Evolutionary conservation across 1,140 invertebrate species (phyloP), one percentile per base, ranked within the genome.

Genomic region (Papilio aristodemus): DNA sequence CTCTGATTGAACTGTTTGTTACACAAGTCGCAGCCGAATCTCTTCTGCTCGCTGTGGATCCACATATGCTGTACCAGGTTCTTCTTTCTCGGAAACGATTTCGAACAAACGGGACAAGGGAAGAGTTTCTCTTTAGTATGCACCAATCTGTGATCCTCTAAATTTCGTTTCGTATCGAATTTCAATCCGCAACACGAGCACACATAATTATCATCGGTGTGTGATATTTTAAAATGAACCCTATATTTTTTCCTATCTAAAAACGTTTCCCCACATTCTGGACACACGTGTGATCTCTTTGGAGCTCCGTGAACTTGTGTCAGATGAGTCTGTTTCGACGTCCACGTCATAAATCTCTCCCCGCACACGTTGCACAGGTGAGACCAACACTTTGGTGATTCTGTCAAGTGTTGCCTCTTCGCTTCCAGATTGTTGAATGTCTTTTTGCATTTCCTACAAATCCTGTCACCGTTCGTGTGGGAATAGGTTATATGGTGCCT

Each of bases 1-100:
- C 86, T 77, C 50, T 91, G 90, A 46, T 90, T 89, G 74, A 93
- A 93, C 50, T 92, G 89, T 67, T 93, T 93, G 75, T 91, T 86
- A 77, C 93, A 93, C 14, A 91, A 67, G 9, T 88, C 85, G 75
- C 93, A 93, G 39, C 80, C 79, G 60, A 87, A 84, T 36, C 77
- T 69, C 66, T 84, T 89, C 73, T 74, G 86, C 79, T 67, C 90
- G 70, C 57, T 91, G 71, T 91, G 89, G n/a, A 87, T 89, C 84
- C 84, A 89, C 71, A 92, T 92, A 68, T 93, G 93, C 8, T 91
- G 91, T 4, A 89, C 85, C 10, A 93, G 43, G 13, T 91, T 93
- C 63, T 90, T 92, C 68, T 91, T 93, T 14, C 92, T 91, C 0
- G 88, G 71, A 67, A 92, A 93, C 4, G 89, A 89, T 69, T 92